Conservation (phyloP, 1,140 invertebrate genomes). For the Cyrtorhinus lividipennis region DNA sequence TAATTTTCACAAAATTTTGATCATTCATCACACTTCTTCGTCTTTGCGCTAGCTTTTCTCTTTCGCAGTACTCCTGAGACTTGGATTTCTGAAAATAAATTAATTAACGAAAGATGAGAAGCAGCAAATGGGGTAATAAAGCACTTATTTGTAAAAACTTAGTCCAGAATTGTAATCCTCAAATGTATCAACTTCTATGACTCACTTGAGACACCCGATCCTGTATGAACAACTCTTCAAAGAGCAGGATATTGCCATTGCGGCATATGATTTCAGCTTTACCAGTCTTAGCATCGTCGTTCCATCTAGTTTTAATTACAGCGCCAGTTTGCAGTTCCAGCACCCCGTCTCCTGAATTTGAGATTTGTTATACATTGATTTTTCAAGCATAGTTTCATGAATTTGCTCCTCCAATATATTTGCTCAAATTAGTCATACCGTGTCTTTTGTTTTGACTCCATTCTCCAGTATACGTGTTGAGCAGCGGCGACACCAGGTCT, state of each 20-base stretch:
- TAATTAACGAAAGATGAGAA: too few species aligned
- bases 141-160: too few species aligned
- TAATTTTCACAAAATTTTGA: background rate
- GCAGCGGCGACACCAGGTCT: slow-evolving; percentile 34
- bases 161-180: too few species aligned
- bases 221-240: background rate
- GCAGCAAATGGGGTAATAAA: too few species aligned
- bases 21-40: background rate
- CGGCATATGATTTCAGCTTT: slow-evolving; percentile 20
- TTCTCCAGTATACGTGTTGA: slow-evolving; percentile 35
- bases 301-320: slow-evolving; percentile 15
- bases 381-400: too few species aligned
- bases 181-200: background rate
- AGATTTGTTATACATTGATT: too few species aligned
- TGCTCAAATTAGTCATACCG: slow-evolving; percentile 28
- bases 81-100: too few species aligned
- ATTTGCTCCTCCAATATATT: background rate
- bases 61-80: too few species aligned
- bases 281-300: slow-evolving; percentile 17
- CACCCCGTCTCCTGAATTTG: slow-evolving; percentile 9
- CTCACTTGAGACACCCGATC: background rate
- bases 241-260: background rate
- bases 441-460: slow-evolving; percentile 35
- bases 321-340: slow-evolving; percentile 15
- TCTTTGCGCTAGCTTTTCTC: background rate